These are phyloP conservation scores for Nixonia krombeini DNA, from an alignment of 1,140 invertebrate genomes.

Conservation along the genomic window DNA sequence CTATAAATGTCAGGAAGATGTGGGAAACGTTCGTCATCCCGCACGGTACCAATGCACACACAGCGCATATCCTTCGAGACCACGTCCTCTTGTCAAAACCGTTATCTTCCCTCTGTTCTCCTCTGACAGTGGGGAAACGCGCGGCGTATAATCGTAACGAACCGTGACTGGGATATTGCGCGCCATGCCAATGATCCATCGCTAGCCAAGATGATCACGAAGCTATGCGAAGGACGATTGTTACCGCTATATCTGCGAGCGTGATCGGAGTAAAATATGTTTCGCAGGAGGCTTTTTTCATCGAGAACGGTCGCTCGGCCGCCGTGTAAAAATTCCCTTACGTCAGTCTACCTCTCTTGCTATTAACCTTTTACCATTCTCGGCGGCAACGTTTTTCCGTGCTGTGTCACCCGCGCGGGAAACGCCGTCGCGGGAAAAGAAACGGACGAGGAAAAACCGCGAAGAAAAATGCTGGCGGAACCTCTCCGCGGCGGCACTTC, in stretches of 20 bases:
- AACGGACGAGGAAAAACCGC: too few species aligned
- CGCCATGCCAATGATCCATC: slow-evolving; percentile 55
- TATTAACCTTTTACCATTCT: neutral
- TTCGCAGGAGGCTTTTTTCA: slow-evolving; percentile 19
- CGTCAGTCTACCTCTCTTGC: slow-evolving; percentile 4
- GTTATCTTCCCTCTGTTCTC: slow-evolving; percentile 33
- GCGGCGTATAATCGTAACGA: slow-evolving; percentile 57
- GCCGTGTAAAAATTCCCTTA: slow-evolving; percentile 21
- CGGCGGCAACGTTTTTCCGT: too few species aligned
- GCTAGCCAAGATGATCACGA: slow-evolving; percentile 52
- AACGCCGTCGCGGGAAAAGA: too few species aligned
- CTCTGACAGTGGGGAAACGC: slow-evolving; percentile 12
- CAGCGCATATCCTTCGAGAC: slow-evolving; percentile 15
- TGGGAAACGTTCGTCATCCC: slow-evolving; percentile 14
- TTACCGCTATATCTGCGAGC: slow-evolving; percentile 42
- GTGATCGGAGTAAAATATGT: slow-evolving; percentile 22
- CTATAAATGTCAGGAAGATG: slow-evolving; percentile 23
- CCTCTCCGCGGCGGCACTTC: too few species aligned
- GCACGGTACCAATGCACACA: slow-evolving; percentile 3
- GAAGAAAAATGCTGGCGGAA: too few species aligned
- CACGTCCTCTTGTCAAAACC: slow-evolving; percentile 21
- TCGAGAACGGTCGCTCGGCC: too few species aligned
- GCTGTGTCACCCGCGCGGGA: too few species aligned
- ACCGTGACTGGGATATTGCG: slow-evolving; percentile 44
- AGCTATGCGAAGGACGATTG: slow-evolving; percentile 59